These are phyloP conservation scores for Clivina fossor DNA, from an alignment of 2,888 invertebrate species.

Conservation along the genomic window DNA sequence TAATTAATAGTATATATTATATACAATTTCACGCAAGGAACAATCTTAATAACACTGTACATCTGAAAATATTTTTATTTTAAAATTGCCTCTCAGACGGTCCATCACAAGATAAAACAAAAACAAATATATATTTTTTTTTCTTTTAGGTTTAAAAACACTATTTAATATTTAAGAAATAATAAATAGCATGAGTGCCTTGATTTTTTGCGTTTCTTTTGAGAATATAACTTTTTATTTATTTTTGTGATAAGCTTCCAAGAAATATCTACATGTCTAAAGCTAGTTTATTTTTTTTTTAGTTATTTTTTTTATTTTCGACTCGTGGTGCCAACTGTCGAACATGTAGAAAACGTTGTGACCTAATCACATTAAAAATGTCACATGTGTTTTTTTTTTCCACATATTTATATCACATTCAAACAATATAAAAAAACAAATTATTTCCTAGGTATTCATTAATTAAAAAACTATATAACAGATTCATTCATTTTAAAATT, in stretches of 20 bases:
- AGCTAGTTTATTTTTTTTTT: no score
- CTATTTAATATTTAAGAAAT: constrained; percentile 33
- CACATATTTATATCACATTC: no score
- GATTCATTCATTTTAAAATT: no score
- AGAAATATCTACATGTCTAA: constrained; percentile 32
- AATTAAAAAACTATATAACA: no score
- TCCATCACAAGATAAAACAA: constrained; percentile 28
- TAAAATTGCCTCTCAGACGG: constrained; percentile 26
- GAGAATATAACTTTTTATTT: constrained; percentile 14
- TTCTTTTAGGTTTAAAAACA: constrained; percentile 22
- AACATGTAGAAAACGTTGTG: no score
- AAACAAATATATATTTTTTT: constrained; percentile 13
- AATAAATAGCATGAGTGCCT: constrained; percentile 30
- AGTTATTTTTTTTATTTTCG: no score
- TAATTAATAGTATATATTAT: no score
- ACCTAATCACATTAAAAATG: no score
- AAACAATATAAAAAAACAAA: no score
- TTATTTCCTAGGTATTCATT: no score
- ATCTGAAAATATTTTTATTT: constrained; percentile 33
- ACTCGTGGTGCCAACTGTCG: no score
- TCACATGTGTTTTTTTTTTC: no score
- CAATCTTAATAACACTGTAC: constrained; percentile 34
- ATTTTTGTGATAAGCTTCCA: constrained; percentile 30
- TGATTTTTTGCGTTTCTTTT: constrained; percentile 19
- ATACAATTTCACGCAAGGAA: constrained; percentile 35